Percentiles rank a stretch among this genome's conserved stretches.
Conservation (phyloP, 2,797 vertebrate species). For the Anabas testudineus region DNA sequence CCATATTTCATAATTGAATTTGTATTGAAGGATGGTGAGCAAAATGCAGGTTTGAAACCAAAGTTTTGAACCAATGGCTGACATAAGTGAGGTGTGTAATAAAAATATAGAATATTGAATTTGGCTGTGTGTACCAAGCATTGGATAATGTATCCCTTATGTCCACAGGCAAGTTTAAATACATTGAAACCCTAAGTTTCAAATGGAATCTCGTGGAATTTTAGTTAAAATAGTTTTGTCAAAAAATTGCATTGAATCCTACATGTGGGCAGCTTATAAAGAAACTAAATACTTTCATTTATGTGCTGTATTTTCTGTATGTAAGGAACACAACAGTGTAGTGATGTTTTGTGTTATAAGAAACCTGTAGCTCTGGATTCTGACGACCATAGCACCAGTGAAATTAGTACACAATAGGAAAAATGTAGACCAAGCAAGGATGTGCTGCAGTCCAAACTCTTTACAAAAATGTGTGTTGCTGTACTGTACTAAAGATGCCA, state of each 20-base stretch:
- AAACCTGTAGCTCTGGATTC: constrained; percentile 17
- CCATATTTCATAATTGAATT: background rate
- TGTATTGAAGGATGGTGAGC: background rate
- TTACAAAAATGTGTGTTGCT: constrained; percentile 21
- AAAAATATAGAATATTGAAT: background rate
- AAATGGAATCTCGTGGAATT: no score
- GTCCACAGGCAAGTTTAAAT: no score
- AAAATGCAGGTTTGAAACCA: constrained; percentile 9
- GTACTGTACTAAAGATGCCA: constrained; percentile 9
- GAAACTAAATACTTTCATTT: background rate
- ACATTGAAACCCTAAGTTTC: no score
- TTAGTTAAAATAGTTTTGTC: background rate
- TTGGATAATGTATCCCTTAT: constrained; percentile 3
- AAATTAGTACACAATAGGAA: constrained; percentile 10
- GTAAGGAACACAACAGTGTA: constrained; percentile 5
- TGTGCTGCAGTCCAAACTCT: constrained; percentile 29
- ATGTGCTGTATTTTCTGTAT: background rate
- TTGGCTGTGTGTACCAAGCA: constrained; percentile 3
- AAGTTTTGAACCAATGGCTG: background rate
- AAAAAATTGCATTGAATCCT: background rate
- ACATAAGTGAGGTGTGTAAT: background rate
- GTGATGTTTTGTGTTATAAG: constrained; percentile 5
- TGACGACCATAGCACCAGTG: constrained; percentile 10
- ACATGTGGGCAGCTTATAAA: constrained; percentile 5
- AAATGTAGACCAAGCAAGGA: background rate